Evolutionary conservation across 2,113 vertebrate species (phyloP), one percentile per base, ranked within the genome.

Genomic region (Pedetes capensis): DNA sequence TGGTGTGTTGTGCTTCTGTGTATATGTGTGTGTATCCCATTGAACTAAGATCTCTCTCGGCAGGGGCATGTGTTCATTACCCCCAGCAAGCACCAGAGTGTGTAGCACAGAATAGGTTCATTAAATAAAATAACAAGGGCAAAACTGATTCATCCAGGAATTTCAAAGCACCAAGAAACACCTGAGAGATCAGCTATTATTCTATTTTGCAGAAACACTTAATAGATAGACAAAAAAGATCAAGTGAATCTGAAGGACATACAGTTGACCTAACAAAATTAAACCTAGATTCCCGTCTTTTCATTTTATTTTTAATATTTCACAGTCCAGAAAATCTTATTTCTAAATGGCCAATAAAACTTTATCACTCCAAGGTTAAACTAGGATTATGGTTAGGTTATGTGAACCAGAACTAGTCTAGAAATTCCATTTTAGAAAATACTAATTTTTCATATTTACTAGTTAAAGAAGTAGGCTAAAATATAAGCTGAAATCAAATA

Each of bases 91-190:
- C n/a, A 85, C 57, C 39, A 93, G 25, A 39, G 14, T 42, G 10
- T 75, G 25, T n/a, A 23, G 59, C 18, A 72, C 55, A 29, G 22
- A 79, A 2, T 0, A 42, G 22, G 29, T 17, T 92, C 68, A 81
- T 0, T 84, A 11, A 87, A 86, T 79, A 80, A 88, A 68, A 49
- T 23, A 86, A 59, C 42, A 64, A 55, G 32, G 44, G 49, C 42
- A 49, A 79, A 87, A 96, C 3, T 34, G 29, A 87, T 34, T 94
- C 27, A 88, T 91, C 34, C 32, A 90, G n/a, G n/a, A 91, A 82
- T 74, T 63, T 93, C 68, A 66, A 87, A 92, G 39, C 12, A 95
- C 34, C n/a, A 84, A 88, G 44, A 78, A 76, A 6, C 87, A 6
- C 18, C 42, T 69, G 90, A 44, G 17, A 18, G 44, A 53, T 66